Evolutionary conservation across 1,140 invertebrate species (phyloP), one percentile per base, ranked within the genome.

Genomic region (Philopotamus ludificatus): DNA sequence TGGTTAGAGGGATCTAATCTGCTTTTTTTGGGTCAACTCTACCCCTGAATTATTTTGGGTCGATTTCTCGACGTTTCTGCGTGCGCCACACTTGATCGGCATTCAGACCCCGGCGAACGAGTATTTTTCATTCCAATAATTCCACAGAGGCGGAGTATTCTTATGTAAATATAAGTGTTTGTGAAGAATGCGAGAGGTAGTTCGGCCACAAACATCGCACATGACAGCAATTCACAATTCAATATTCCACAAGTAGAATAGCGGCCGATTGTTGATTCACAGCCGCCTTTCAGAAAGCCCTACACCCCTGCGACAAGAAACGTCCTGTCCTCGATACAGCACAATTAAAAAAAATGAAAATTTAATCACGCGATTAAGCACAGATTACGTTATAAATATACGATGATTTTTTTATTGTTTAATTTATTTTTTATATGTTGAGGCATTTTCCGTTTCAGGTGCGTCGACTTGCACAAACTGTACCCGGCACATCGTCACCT

Each of bases 171-270:
- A 68, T 64, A 68, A 64, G 66, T 64, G 66, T 45, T 64, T 41
- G 55, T 18, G 57, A 61, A 61, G 61, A 60, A 60, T 60, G 57
- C 28, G 39, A 25, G 44, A 54, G 66, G 66, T 61, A 60, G 42
- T 54, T 51, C 26, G 55, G 61, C 23, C 42, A 63, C 62, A 59
- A 64, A 63, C 67, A 63, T 61, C 67, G 53, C 58, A 66, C 63
- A 69, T 65, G 58, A 69, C 67, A 69, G 58, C 63, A 69, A 69
- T 69, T 69, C 67, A 65, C 58, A 63, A 69, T 69, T 65, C 63
- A 63, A 65, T 68, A 69, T 65, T 66, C 67, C 58, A 25, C n/a
- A 26, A 54, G 42, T 49, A 58, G 66, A 68, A 68, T 62, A 57
- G 67, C 59, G 67, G 58, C 53, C 67, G 58, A 66, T 69, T 65